These are phyloP conservation scores for Ganaspis brasiliensis DNA, from an alignment of 2,888 invertebrate species.

Conservation along the genomic window DNA sequence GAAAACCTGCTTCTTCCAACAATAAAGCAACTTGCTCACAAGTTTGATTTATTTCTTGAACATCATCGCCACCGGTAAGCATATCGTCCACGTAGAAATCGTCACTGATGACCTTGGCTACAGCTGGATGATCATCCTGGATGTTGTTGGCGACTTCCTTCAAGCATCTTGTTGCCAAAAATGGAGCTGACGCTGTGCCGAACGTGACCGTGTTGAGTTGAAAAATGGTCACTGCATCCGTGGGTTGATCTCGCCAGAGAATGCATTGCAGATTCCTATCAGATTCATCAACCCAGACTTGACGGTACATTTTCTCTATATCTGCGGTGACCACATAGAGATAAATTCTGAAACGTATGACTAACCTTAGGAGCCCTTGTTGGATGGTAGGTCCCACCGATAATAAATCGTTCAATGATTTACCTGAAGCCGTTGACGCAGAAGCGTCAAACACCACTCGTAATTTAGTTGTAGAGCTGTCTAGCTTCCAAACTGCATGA, in stretches of 20 bases:
- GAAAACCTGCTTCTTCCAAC: neutral
- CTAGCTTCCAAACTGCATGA: constrained; percentile 30
- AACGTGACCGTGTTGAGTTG: neutral
- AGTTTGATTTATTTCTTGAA: neutral
- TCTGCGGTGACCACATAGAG: neutral
- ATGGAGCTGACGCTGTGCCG: neutral
- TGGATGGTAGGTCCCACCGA: constrained; percentile 37
- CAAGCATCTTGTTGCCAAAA: neutral
- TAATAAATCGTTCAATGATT: constrained; percentile 22
- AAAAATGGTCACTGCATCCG: neutral
- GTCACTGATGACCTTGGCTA: neutral
- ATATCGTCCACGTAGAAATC: neutral
- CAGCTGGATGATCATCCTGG: neutral
- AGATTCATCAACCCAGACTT: neutral
- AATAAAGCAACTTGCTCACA: too few species aligned
- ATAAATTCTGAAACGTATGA: neutral
- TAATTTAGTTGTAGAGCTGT: constrained; percentile 29
- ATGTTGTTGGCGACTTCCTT: neutral
- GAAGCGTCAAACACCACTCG: constrained; percentile 42
- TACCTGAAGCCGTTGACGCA: neutral
- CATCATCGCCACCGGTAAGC: neutral
- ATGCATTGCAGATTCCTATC: constrained; percentile 32
- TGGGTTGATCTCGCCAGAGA: neutral
- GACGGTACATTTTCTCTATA: constrained; percentile 23
- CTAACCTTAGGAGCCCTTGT: neutral